A percentile compares a stretch with the other conserved stretches of the same genome.
These are phyloP conservation scores for Leptarthrus brevirostris DNA, from an alignment of 2,888 invertebrate species.

Conservation along the genomic window DNA sequence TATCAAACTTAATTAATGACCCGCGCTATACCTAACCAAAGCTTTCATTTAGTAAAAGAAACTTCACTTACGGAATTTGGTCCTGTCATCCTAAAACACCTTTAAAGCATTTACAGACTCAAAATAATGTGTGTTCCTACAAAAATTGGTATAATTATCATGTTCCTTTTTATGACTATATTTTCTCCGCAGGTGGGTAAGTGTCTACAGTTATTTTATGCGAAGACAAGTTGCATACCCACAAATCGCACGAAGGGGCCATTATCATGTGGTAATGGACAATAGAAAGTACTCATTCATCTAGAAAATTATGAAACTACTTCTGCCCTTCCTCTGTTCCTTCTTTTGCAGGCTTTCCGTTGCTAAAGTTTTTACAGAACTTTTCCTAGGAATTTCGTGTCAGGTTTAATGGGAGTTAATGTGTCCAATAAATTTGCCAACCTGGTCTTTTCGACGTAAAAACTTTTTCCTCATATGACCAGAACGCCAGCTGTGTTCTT, in stretches of 20 bases:
- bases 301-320: constrained; percentile 30
- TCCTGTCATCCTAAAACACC: too few relatives aligned
- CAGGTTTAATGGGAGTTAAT: constrained; percentile 39
- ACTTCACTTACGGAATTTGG: too few relatives aligned
- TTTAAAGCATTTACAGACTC: too few relatives aligned
- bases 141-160: not conserved
- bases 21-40: too few relatives aligned
- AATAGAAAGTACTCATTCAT: constrained; percentile 35
- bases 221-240: constrained; percentile 5
- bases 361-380: constrained; percentile 13
- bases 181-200: constrained; percentile 18
- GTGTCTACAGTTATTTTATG: not conserved
- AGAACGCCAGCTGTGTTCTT: constrained; percentile 17
- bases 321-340: constrained; percentile 2
- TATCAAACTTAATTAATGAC: too few relatives aligned
- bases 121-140: too few relatives aligned
- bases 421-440: constrained; percentile 39
- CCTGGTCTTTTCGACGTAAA: not conserved
- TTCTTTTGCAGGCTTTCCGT: constrained; percentile 13
- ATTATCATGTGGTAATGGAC: constrained; percentile 39
- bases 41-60: too few relatives aligned
- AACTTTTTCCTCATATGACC: constrained; percentile 12
- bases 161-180: not conserved
- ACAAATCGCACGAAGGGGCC: constrained; percentile 26
- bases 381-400: constrained; percentile 23